Conservation (phyloP, 1,140 invertebrate genomes). For the Mycetomoellerius zeteki region DNA sequence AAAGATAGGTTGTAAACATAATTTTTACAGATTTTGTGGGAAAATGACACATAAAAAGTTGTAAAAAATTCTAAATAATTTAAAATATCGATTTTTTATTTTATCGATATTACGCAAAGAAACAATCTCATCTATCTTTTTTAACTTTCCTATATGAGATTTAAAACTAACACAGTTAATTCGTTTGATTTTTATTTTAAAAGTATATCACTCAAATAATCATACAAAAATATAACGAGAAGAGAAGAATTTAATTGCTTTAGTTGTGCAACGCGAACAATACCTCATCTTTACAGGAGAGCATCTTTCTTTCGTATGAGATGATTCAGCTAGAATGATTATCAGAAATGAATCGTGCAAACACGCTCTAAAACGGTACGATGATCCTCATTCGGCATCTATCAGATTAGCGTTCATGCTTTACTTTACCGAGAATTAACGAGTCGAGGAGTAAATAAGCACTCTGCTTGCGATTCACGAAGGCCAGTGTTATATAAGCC, state of each 20-base stretch:
- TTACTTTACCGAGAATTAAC: constrained; percentile 71
- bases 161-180: not conserved
- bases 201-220: not conserved
- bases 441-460: constrained; percentile 73
- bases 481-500: constrained; percentile 59
- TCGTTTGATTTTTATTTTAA: not conserved
- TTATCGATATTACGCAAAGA: no score
- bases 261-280: not conserved
- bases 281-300: not conserved
- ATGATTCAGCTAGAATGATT: constrained; percentile 17
- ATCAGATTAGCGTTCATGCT: constrained; percentile 44
- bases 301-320: not conserved
- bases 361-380: constrained; percentile 18
- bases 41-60: no score
- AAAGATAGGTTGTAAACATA: no score
- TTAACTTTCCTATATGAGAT: not conserved
- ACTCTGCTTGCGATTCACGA: constrained; percentile 68
- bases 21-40: no score
- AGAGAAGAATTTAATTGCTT: not conserved
- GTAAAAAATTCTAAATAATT: no score
- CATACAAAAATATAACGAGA: not conserved
- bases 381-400: constrained; percentile 16
- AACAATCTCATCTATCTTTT: not conserved
- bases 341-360: constrained; percentile 20
- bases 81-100: no score